phyloP scores from a whole-genome alignment of 2,888 invertebrate species.

The Boloria euphrosyne region DNA sequence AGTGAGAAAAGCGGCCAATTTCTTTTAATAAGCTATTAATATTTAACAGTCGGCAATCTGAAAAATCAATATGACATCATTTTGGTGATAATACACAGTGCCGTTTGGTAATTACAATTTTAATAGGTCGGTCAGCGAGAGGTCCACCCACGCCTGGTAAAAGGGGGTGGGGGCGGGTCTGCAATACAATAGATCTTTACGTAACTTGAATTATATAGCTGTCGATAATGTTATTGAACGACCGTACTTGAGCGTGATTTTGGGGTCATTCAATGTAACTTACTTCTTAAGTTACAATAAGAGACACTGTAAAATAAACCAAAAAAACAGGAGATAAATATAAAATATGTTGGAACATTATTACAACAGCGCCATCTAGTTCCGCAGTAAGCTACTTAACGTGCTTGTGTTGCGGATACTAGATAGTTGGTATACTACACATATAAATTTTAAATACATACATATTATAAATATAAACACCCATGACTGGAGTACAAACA shows the following conservation, averaged over 20 bases:
- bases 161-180: constrained; percentile 47
- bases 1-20: constrained; percentile 22
- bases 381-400: no score
- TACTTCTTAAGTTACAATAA: constrained; percentile 9
- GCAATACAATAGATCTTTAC: constrained; percentile 60
- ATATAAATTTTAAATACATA: no score
- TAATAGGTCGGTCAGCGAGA: constrained; percentile 73
- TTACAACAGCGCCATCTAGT: no score
- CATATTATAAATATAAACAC: no score
- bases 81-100: constrained; percentile 70
- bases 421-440: no score
- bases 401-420: no score
- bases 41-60: constrained; percentile 28
- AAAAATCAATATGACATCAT: constrained; percentile 66
- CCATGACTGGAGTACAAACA: no score
- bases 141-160: constrained; percentile 39
- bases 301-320: background rate
- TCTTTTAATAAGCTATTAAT: constrained; percentile 29
- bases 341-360: no score
- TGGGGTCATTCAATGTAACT: constrained; percentile 17
- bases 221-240: constrained; percentile 60
- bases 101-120: constrained; percentile 73
- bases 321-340: background rate
- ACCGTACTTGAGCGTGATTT: constrained; percentile 46
- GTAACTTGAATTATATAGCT: constrained; percentile 65